phyloP scores from a whole-genome alignment of 2,888 invertebrate genomes.

The Agriopis aurantiaria region DNA sequence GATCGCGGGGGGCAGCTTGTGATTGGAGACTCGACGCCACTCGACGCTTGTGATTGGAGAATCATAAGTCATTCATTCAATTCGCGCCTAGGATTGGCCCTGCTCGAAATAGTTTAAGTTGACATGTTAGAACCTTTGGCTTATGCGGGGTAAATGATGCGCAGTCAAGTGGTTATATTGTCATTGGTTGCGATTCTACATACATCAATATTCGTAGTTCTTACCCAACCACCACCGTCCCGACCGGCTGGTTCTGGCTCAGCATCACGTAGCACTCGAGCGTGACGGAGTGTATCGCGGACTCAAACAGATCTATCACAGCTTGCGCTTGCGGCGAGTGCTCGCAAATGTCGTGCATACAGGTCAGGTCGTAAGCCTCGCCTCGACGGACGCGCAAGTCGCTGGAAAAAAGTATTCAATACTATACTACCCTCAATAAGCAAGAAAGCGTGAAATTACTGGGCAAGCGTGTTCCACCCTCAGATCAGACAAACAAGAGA shows the following conservation, averaged over 20 bases:
- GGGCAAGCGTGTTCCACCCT: too few relatives aligned
- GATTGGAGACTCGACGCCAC: too few relatives aligned
- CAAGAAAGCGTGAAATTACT: not conserved
- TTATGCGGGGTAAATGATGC: too few relatives aligned
- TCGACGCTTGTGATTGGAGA: too few relatives aligned
- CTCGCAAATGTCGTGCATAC: constrained; percentile 61
- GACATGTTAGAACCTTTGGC: too few relatives aligned
- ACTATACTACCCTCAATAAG: not conserved
- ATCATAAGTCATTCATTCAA: too few relatives aligned
- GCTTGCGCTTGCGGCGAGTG: constrained; percentile 59
- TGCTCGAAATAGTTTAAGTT: too few relatives aligned
- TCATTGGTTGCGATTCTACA: too few relatives aligned
- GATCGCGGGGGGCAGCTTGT: too few relatives aligned
- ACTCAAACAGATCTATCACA: constrained; percentile 62
- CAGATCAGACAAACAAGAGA: too few relatives aligned
- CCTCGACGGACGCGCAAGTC: constrained; percentile 65
- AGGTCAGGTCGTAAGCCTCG: constrained; percentile 62
- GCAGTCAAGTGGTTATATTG: too few relatives aligned
- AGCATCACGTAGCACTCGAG: constrained; percentile 65
- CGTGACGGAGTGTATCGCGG: constrained; percentile 54
- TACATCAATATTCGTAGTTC: not conserved
- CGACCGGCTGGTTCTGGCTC: constrained; percentile 78
- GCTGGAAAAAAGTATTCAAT: constrained; percentile 50
- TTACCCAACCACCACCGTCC: constrained; percentile 80
- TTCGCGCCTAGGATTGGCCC: too few relatives aligned